These are phyloP conservation scores for Chlorodrepanis virens DNA, from an alignment of 2,113 vertebrate genomes.

Conservation along the genomic window DNA sequence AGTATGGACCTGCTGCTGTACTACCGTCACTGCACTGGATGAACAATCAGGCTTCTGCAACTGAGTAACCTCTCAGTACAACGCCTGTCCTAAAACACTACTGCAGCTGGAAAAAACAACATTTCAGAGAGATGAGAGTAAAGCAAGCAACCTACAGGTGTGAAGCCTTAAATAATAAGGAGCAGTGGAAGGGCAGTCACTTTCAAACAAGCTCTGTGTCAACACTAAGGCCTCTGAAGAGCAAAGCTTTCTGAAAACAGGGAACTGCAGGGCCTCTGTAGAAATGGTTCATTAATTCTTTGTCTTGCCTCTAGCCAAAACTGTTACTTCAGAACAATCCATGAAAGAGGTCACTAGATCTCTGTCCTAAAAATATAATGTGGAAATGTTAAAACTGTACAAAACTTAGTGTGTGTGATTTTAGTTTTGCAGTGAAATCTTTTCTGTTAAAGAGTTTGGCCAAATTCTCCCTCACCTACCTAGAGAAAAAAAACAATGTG, in stretches of 20 bases:
- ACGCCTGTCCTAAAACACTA: constrained; percentile 18
- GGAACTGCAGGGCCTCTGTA: constrained; percentile 57
- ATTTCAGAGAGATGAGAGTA: constrained; percentile 42
- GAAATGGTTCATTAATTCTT: constrained; percentile 70
- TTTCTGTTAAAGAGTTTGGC: background rate
- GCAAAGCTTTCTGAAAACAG: constrained; percentile 75
- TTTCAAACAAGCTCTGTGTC: constrained; percentile 43
- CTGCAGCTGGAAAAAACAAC: background rate
- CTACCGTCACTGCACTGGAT: background rate
- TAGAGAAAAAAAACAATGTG: background rate
- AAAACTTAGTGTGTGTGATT: background rate
- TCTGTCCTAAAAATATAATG: background rate
- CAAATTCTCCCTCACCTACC: background rate
- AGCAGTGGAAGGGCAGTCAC: constrained; percentile 55
- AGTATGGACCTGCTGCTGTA: constrained; percentile 64
- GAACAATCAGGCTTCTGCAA: constrained; percentile 1
- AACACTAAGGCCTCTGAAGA: constrained; percentile 64
- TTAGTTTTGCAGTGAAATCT: background rate
- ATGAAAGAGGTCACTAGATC: background rate
- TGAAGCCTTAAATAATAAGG: constrained; percentile 63
- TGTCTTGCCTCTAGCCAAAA: background rate
- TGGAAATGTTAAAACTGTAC: background rate
- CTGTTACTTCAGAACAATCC: background rate
- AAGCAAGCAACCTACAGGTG: constrained; percentile 62
- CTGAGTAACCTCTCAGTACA: constrained; percentile 17